Conservation (phyloP, 2,888 invertebrate genomes). For the Cephus nigrinus region DNA sequence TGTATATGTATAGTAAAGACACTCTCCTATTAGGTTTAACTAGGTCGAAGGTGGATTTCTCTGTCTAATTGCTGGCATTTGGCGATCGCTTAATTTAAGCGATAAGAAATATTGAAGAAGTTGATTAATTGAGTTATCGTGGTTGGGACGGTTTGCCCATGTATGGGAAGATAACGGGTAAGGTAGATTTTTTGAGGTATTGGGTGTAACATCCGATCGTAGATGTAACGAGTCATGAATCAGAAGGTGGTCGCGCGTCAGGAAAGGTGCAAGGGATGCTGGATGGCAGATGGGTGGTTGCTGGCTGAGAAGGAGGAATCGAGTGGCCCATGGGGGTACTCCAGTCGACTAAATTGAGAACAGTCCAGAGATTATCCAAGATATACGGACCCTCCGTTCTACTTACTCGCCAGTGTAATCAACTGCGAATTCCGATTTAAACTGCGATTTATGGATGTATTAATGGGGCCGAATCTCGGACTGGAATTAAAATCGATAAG, state of each 20-base stretch:
- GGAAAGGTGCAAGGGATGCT: background rate
- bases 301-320: slow-evolving; percentile 37
- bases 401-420: slow-evolving; percentile 31
- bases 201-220: background rate
- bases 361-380: slow-evolving; percentile 51
- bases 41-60: background rate
- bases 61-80: background rate
- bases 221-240: background rate
- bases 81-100: background rate
- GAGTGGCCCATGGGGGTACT: slow-evolving; percentile 50
- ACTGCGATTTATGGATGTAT: slow-evolving; percentile 26
- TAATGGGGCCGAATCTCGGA: slow-evolving; percentile 13
- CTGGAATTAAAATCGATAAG: background rate
- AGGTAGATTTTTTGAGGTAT: background rate
- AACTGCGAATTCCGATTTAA: slow-evolving; percentile 28
- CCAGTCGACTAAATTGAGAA: slow-evolving; percentile 47
- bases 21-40: background rate
- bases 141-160: background rate
- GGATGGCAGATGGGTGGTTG: background rate
- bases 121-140: background rate
- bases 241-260: background rate
- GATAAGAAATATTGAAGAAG: background rate
- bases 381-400: slow-evolving; percentile 32
- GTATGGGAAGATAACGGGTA: background rate
- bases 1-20: background rate